These are phyloP conservation scores for Apis dorsata DNA, from an alignment of 1,140 invertebrate genomes.

Conservation along the genomic window DNA sequence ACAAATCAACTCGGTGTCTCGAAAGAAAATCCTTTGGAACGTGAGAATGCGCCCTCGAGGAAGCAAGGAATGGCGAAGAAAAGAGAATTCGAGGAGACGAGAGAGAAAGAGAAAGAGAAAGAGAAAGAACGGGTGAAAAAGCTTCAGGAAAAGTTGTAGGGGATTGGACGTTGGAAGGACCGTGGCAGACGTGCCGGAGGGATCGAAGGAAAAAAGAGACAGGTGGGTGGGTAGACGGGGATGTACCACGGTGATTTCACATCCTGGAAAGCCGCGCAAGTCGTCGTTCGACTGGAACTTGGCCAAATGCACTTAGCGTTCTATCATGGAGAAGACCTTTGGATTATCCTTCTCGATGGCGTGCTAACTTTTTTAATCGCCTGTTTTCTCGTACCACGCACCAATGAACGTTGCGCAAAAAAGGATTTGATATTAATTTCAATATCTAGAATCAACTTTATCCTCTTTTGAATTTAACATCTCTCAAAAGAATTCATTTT, in stretches of 20 bases:
- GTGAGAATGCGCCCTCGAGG: neutral
- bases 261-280: conserved; percentile 61
- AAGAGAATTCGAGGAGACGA: conserved; percentile 43
- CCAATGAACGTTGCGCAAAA: neutral
- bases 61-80: neutral
- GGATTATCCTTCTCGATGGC: conserved; percentile 8
- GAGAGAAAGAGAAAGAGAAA: neutral
- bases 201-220: conserved; percentile 47
- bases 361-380: conserved; percentile 14
- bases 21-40: neutral
- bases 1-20: neutral
- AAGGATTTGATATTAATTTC: too few species aligned
- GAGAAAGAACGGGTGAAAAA: neutral
- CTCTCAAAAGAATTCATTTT: too few species aligned
- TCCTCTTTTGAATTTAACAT: too few species aligned
- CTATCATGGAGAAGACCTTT: conserved; percentile 65
- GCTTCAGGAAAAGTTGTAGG: conserved; percentile 41
- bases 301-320: conserved; percentile 77
- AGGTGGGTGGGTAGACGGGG: conserved; percentile 49
- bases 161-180: conserved; percentile 53
- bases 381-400: neutral
- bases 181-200: conserved; percentile 37
- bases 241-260: conserved; percentile 69
- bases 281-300: conserved; percentile 72
- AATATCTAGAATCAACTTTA: too few species aligned